Base-by-base conservation (phyloP, 2,113 vertebrate species). In the Falcunculus frontatus region DNA sequence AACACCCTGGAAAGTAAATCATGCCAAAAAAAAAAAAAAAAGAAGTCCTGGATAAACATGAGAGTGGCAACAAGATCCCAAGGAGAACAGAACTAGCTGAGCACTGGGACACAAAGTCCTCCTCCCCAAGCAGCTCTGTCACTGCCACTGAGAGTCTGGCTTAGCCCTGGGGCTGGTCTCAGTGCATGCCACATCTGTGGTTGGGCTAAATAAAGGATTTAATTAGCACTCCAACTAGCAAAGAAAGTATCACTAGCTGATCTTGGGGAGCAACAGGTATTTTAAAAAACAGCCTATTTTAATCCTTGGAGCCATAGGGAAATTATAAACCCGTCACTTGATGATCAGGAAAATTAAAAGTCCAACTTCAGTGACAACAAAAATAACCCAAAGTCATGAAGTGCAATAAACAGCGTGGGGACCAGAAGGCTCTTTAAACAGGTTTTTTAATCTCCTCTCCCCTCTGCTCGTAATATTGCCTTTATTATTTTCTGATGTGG, bases 401-500 rank as follows among this genome's bases (percentile, higher is more conserved):
- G 55, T 70, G 76, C 62, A 93, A 95, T 96, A 96, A 97, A 89
- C 73, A 79, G 33, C 73, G 18, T 21, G 9, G 62, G 68, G n/a
- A 93, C 59, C 63, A 82, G 75, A 87, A 93, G 41, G 69, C 73
- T 90, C 79, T 84, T 96, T 75, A 94, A 80, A 88, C 72, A 90
- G 64, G 32, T 57, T 96, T 97, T 97, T 93, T 96, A 97, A 97
- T 97, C 96, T 97, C 56, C 84, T 96, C 73, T 96, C 87, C 76
- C 68, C 82, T 95, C 87, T 76, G 59, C 79, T 97, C 93, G 64
- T 94, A 95, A 92, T 88, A 89, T 47, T 33, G n/a, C 50, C 69
- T 94, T 97, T 97, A 97, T 97, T 96, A 97, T 96, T 96, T 96
- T 95, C 90, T 96, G 96, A 97, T 97, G 57, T 3, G 2, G 93